Percentiles rank a stretch among this genome's conserved stretches.
Evolutionary conservation across 2,113 vertebrate species (phyloP).

Genomic region (Neotragus pygmaeus): DNA sequence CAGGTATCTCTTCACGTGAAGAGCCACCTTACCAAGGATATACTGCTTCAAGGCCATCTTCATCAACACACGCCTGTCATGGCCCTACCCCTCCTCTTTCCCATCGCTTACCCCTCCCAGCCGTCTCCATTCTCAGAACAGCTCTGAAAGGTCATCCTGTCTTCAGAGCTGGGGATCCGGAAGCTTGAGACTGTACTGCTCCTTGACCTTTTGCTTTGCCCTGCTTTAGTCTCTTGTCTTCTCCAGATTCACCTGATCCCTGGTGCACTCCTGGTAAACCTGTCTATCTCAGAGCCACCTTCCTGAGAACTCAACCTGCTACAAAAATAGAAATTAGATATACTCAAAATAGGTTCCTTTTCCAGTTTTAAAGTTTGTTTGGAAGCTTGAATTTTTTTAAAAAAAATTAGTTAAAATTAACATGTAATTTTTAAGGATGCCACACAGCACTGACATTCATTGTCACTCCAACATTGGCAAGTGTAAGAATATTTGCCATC

Average conservation of each 20-base stretch:
- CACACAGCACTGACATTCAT: neutral
- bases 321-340: neutral
- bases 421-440: neutral
- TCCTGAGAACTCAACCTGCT: neutral
- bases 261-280: accelerated
- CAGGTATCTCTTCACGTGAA: neutral
- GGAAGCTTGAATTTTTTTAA: neutral
- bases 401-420: neutral
- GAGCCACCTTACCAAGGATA: neutral
- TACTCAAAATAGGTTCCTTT: neutral
- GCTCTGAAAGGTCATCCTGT: neutral
- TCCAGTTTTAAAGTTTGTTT: neutral
- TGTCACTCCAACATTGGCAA: neutral
- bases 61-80: neutral
- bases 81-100: accelerated
- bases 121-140: neutral
- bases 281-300: neutral
- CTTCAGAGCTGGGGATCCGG: neutral
- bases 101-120: accelerated
- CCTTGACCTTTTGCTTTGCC: neutral
- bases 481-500: neutral
- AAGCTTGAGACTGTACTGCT: neutral
- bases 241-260: neutral
- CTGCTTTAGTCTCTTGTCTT: neutral
- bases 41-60: too few relatives aligned